These are phyloP conservation scores for Drosophila eohydei DNA, from an alignment of 2,888 invertebrate genomes.

Conservation along the genomic window DNA sequence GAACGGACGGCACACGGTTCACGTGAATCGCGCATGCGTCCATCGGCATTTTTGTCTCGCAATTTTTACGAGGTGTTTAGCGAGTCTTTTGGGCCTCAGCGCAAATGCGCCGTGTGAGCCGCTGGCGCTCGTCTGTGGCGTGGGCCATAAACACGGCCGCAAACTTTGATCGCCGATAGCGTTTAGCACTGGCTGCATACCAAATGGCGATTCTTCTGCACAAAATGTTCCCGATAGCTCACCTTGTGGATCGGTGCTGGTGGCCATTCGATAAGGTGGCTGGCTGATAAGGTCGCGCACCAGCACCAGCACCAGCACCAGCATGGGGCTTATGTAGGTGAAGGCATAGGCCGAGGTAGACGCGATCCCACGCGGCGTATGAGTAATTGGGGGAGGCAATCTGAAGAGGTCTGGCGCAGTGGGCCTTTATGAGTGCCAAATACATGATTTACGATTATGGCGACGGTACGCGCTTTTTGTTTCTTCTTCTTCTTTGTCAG, in stretches of 20 bases:
- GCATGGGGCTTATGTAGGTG: conserved; percentile 15
- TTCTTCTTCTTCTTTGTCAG: neutral
- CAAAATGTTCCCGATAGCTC: neutral
- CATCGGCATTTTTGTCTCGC: conserved; percentile 32
- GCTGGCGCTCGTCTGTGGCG: neutral
- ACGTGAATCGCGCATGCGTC: conserved; percentile 68
- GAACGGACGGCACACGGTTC: conserved; percentile 41
- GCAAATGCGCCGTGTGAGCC: neutral
- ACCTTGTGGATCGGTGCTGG: conserved; percentile 1
- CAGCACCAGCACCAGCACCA: too few relatives aligned
- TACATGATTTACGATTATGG: conserved; percentile 26
- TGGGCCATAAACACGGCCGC: conserved; percentile 31
- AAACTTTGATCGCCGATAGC: conserved; percentile 48
- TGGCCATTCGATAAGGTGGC: conserved; percentile 5
- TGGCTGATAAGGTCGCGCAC: conserved; percentile 5
- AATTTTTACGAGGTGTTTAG: conserved; percentile 41
- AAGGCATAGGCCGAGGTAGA: conserved; percentile 18
- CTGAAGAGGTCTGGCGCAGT: conserved; percentile 1
- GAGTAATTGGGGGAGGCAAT: conserved; percentile 42
- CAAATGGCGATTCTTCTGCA: conserved; percentile 6
- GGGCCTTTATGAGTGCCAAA: conserved; percentile 18
- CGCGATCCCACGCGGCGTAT: conserved; percentile 41
- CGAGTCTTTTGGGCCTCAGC: conserved; percentile 1
- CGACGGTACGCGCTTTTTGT: conserved; percentile 1
- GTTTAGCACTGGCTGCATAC: conserved; percentile 8